These are phyloP conservation scores for Arrhopalites spinosus DNA, from an alignment of 2,888 invertebrate genomes.

Conservation along the genomic window DNA sequence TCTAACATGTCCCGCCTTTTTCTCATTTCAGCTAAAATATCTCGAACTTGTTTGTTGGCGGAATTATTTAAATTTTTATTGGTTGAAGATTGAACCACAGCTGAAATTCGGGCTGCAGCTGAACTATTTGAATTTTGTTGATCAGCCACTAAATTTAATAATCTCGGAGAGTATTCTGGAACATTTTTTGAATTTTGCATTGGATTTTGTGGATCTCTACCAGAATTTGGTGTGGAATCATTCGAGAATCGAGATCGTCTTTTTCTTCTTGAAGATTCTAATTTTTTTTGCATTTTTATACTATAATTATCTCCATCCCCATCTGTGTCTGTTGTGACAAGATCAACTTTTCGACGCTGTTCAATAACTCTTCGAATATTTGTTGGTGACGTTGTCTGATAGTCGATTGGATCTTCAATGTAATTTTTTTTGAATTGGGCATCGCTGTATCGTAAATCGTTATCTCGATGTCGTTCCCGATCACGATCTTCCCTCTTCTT, in stretches of 20 bases:
- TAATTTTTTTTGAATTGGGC: too few species aligned
- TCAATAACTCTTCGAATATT: slow-evolving; percentile 18
- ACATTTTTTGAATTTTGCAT: not conserved
- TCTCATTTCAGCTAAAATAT: slow-evolving; percentile 34
- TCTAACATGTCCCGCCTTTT: slow-evolving; percentile 29
- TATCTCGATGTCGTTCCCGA: too few species aligned
- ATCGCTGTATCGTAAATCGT: too few species aligned
- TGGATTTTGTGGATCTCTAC: not conserved
- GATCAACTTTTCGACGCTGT: slow-evolving; percentile 4
- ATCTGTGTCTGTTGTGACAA: slow-evolving; percentile 18
- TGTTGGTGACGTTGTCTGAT: too few species aligned
- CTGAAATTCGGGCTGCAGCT: not conserved
- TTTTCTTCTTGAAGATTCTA: not conserved
- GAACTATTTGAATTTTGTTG: not conserved
- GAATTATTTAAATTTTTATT: not conserved
- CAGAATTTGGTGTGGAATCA: not conserved
- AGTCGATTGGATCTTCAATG: too few species aligned
- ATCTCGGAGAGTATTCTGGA: not conserved
- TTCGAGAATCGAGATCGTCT: slow-evolving; percentile 10
- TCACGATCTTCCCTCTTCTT: too few species aligned
- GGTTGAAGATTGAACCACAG: not conserved
- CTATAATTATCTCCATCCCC: slow-evolving; percentile 19
- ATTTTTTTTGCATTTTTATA: not conserved
- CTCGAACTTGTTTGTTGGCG: slow-evolving; percentile 30
- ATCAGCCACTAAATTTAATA: not conserved